Evolutionary conservation across 2,113 vertebrate species (phyloP), one percentile per base, ranked within the genome.

Genomic region (Nyctibius bracteatus): DNA sequence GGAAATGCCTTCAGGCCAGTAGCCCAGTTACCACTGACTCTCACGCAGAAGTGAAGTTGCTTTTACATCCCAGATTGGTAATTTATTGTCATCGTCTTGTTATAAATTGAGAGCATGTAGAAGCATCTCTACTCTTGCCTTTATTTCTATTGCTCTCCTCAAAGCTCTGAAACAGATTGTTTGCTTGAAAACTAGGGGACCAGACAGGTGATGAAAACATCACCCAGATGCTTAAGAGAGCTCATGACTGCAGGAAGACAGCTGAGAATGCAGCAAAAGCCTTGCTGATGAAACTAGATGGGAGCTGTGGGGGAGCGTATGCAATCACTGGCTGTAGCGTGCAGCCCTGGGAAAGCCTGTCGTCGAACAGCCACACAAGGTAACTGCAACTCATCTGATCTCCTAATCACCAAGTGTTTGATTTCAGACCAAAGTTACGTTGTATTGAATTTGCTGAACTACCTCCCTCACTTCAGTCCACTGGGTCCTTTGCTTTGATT

Each of bases 291-390:
- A 98, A 99, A 39, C 96, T 99, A 85, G 99, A 99, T 0, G 98
- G 98, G 57, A 99, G 98, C 98, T 99, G 99, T 12, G 98, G 98
- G 11, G 98, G 98, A 20, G 98, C 98, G 46, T 99, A 98, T 28
- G 97, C 98, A 0, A 96, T 99, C 81, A 96, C 98, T 1, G 98
- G 98, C 55, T 99, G 98, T 66, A 98, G 97, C 0, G 96, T 98
- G 31, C 99, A 99, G 88, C 99, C 98, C 41, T 99, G 98, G 98
- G 98, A 99, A 96, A 99, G 98, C 87, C 97, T 99, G 31, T 99
- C 98, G 18, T 99, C 99, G 88, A 99, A 99, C 96, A 99, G 98
- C 96, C 99, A 99, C 87, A 99, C 98, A 77, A 99, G 99, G 99
- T 99, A 97, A 96, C 10, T 57, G n/a, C 46, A 77, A 12, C 35